Evolutionary conservation across 2,888 invertebrate species (phyloP).

Genomic region (Poecilus cupreus): DNA sequence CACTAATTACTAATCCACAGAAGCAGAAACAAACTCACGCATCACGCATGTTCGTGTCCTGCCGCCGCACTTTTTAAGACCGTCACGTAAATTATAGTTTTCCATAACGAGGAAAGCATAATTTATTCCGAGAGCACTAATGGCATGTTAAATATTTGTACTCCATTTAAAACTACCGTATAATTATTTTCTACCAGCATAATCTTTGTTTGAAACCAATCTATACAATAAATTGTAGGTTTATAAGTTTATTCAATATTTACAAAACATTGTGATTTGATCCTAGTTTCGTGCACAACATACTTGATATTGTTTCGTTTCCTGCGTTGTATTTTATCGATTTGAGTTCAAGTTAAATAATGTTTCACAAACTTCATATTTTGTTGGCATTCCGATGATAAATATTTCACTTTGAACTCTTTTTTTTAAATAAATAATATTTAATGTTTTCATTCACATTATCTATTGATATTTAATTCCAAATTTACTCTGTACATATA

Average conservation of each 20-base stretch:
- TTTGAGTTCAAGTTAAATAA: neutral
- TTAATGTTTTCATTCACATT: neutral
- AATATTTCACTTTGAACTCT: neutral
- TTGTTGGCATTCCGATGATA: neutral
- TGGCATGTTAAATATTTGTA: conserved; percentile 51
- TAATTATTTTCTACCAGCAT: conserved; percentile 25
- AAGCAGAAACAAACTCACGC: conserved; percentile 42
- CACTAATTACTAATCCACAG: conserved; percentile 28
- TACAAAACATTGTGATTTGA: conserved; percentile 12
- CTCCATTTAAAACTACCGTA: conserved; percentile 31
- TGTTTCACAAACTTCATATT: neutral
- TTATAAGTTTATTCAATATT: conserved; percentile 1
- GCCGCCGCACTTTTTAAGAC: conserved; percentile 39
- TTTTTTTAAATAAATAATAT: neutral
- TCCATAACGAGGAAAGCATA: conserved; percentile 48
- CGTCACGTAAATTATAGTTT: conserved; percentile 52
- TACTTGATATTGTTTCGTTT: neutral
- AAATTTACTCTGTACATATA: too few species aligned
- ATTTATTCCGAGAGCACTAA: conserved; percentile 40
- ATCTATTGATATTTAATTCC: neutral
- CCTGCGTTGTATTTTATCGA: neutral
- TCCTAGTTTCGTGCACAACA: conserved; percentile 2
- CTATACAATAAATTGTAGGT: neutral
- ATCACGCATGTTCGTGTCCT: conserved; percentile 30
- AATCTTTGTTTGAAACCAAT: neutral